Evolutionary conservation across 2,888 invertebrate genomes (phyloP).

Genomic region (Quadroppia sp.): DNA sequence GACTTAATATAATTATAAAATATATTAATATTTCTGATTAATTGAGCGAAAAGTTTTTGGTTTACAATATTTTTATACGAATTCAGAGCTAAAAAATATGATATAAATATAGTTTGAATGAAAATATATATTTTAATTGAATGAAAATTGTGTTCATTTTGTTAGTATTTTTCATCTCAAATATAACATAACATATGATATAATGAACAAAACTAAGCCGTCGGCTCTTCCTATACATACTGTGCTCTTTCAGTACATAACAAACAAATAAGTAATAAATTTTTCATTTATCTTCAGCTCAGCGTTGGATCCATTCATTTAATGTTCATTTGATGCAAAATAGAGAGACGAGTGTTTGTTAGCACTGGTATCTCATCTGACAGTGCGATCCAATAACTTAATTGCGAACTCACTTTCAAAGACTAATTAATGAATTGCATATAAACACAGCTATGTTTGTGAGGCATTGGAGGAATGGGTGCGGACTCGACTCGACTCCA

Average conservation of each 20-base stretch:
- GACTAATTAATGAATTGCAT: neutral
- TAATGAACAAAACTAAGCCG: neutral
- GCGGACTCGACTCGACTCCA: neutral
- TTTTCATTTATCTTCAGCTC: neutral
- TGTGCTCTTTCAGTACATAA: neutral
- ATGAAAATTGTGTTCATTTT: neutral
- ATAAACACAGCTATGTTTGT: neutral
- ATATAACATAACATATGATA: too few relatives aligned
- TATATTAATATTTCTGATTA: too few relatives aligned
- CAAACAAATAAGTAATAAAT: slow-evolving; percentile 3
- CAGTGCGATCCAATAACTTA: slow-evolving; percentile 4
- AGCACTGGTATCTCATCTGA: neutral
- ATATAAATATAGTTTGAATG: too few relatives aligned
- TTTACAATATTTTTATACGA: too few relatives aligned
- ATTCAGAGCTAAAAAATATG: too few relatives aligned
- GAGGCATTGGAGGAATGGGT: too few relatives aligned
- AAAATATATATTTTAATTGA: slow-evolving; percentile 5
- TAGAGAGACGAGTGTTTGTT: neutral
- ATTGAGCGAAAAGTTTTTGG: too few relatives aligned
- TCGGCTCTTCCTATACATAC: neutral
- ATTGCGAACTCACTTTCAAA: slow-evolving; percentile 4
- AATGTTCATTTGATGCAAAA: neutral
- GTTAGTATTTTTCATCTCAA: too few relatives aligned
- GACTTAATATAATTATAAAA: too few relatives aligned
- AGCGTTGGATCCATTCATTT: neutral